phyloP scores from a whole-genome alignment of 2,888 invertebrate species.

The Lycaena phlaeas region DNA sequence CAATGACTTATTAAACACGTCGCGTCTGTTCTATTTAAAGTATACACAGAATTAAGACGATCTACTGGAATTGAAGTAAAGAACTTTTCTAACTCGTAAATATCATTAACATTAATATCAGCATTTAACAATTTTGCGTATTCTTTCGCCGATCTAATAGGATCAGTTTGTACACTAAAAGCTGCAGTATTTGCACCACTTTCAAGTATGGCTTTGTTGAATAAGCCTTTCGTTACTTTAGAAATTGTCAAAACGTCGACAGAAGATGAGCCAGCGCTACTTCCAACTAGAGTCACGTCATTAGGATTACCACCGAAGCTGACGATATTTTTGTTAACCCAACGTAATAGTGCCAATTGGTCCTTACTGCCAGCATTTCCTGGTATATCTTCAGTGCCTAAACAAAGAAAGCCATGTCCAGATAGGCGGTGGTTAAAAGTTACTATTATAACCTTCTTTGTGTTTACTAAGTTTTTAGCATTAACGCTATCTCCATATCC shows the following conservation, averaged over 20 bases:
- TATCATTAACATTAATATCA: constrained; percentile 24
- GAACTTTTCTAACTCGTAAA: constrained; percentile 32
- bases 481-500: constrained; percentile 31
- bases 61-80: constrained; percentile 29
- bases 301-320: too few species aligned
- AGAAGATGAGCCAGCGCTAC: constrained; percentile 27
- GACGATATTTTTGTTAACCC: too few species aligned
- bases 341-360: constrained; percentile 25
- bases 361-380: constrained; percentile 34
- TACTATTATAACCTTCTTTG: constrained; percentile 30
- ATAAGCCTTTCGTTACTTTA: constrained; percentile 22
- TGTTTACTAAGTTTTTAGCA: constrained; percentile 21
- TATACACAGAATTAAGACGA: constrained; percentile 21
- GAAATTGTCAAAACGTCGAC: constrained; percentile 27
- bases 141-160: constrained; percentile 23
- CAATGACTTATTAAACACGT: constrained; percentile 25
- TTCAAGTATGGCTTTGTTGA: constrained; percentile 23
- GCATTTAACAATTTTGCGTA: constrained; percentile 25
- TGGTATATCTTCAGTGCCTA: constrained; percentile 26
- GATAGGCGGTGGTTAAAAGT: constrained; percentile 40
- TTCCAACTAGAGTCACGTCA: constrained; percentile 30
- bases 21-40: constrained; percentile 21
- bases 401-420: constrained; percentile 23
- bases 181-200: constrained; percentile 23
- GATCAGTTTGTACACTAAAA: constrained; percentile 23